Evolutionary conservation across 2,797 vertebrate genomes (phyloP).

Genomic region (Ctenochaetus hawaiiensis): DNA sequence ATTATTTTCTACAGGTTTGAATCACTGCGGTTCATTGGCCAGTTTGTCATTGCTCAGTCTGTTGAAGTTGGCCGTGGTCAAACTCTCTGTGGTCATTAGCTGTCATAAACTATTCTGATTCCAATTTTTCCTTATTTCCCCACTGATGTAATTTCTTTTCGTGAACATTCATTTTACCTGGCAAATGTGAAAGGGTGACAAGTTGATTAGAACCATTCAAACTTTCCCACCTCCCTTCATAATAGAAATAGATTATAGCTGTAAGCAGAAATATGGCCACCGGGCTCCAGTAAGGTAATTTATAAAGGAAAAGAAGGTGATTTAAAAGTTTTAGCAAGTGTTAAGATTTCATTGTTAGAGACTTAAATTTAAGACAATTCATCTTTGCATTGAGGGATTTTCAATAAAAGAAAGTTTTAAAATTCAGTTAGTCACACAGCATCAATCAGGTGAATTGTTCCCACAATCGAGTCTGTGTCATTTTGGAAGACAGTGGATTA

Average conservation of each 20-base stretch:
- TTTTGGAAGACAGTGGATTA: constrained; percentile 21
- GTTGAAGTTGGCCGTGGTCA: constrained; percentile 47
- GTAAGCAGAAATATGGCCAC: constrained; percentile 45
- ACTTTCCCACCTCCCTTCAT: constrained; percentile 52
- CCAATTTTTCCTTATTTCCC: constrained; percentile 53
- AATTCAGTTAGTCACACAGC: constrained; percentile 35
- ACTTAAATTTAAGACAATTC: constrained; percentile 53
- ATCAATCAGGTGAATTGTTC: constrained; percentile 51
- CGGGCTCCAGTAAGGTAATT: constrained; percentile 44
- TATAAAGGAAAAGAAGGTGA: constrained; percentile 48
- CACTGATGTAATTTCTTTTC: constrained; percentile 53
- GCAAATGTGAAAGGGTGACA: constrained; percentile 54
- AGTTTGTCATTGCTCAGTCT: constrained; percentile 37
- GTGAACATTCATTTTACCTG: constrained; percentile 55
- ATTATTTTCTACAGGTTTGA: constrained; percentile 37
- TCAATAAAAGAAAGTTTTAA: constrained; percentile 53
- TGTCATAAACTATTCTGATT: constrained; percentile 64
- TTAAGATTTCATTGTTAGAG: constrained; percentile 40
- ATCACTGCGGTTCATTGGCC: constrained; percentile 20
- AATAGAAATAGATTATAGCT: constrained; percentile 65
- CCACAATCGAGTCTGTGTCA: constrained; percentile 30
- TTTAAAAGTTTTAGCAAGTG: constrained; percentile 60
- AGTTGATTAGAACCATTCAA: constrained; percentile 69
- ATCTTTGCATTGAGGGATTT: constrained; percentile 49
- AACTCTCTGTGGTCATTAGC: constrained; percentile 54